A percentile compares a stretch with the other conserved stretches of the same genome.
Conservation (phyloP, 2,797 vertebrate species). For the Delichon dasypus region DNA sequence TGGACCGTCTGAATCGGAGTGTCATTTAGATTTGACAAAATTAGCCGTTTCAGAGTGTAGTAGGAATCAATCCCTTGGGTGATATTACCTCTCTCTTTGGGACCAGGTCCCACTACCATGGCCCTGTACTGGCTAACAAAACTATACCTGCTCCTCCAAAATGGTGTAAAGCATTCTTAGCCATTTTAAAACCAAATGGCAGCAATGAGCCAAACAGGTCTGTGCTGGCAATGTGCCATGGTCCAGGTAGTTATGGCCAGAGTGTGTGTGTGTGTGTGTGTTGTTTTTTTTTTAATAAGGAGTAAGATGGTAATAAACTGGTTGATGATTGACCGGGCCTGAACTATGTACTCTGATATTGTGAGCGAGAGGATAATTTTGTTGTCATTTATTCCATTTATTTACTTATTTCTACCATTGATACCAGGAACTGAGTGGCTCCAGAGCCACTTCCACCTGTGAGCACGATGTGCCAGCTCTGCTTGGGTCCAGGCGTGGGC, state of each 20-base stretch:
- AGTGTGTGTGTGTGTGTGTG: background rate
- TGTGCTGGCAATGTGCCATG: fast-evolving
- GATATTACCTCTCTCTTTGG: background rate
- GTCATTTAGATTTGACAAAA: background rate
- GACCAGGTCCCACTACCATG: background rate
- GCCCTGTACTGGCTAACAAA: fast-evolving
- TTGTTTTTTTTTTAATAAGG: constrained; percentile 32
- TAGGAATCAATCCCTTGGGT: background rate
- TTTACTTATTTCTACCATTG: constrained; percentile 5
- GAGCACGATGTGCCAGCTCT: background rate
- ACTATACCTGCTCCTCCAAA: background rate
- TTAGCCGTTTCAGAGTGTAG: background rate
- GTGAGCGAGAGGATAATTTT: constrained; percentile 40
- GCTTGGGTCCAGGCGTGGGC: background rate
- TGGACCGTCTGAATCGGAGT: background rate
- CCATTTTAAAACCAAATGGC: background rate
- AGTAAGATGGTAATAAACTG: constrained; percentile 57
- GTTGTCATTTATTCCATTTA: background rate
- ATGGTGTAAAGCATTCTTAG: background rate
- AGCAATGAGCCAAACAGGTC: background rate
- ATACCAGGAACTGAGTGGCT: constrained; percentile 13
- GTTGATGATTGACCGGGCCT: constrained; percentile 45
- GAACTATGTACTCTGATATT: constrained; percentile 66
- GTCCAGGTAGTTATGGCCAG: background rate
- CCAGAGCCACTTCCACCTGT: background rate